These are phyloP conservation scores for Meteorus sp. DNA, from an alignment of 1,140 invertebrate genomes.

Conservation along the genomic window DNA sequence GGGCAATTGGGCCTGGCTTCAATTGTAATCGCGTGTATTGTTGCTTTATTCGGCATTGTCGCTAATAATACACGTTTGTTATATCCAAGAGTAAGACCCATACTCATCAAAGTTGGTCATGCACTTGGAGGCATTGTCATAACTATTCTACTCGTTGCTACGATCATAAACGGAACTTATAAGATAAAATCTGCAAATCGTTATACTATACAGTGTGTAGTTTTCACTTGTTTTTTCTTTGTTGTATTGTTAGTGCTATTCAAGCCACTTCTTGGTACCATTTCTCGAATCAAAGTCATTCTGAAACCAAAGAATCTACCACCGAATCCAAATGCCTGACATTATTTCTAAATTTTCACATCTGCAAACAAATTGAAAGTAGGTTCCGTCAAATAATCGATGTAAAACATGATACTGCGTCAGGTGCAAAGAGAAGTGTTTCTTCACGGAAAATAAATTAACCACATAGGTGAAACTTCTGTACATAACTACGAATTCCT, in stretches of 20 bases:
- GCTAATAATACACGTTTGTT: constrained; percentile 51
- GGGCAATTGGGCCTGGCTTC: constrained; percentile 42
- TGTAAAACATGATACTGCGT: no score
- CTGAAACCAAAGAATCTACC: no score
- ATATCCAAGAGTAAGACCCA: constrained; percentile 44
- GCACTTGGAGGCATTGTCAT: constrained; percentile 44
- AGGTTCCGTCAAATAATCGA: neutral
- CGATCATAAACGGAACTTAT: constrained; percentile 50
- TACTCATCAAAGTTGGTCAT: constrained; percentile 48
- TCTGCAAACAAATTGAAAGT: neutral
- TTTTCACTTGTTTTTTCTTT: constrained; percentile 44
- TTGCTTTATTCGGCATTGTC: constrained; percentile 42
- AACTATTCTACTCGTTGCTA: constrained; percentile 42
- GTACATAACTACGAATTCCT: no score
- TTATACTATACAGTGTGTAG: constrained; percentile 36
- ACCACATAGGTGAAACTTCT: no score
- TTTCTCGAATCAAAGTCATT: constrained; percentile 43
- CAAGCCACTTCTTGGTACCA: constrained; percentile 46
- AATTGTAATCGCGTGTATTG: constrained; percentile 37
- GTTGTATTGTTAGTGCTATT: constrained; percentile 44
- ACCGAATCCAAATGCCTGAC: no score
- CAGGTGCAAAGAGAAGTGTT: no score
- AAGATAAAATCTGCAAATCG: constrained; percentile 37
- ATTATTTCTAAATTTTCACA: no score
- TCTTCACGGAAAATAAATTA: no score